These are phyloP conservation scores for Anguilla obscura DNA, from an alignment of 2,797 vertebrate genomes.

Conservation along the genomic window DNA sequence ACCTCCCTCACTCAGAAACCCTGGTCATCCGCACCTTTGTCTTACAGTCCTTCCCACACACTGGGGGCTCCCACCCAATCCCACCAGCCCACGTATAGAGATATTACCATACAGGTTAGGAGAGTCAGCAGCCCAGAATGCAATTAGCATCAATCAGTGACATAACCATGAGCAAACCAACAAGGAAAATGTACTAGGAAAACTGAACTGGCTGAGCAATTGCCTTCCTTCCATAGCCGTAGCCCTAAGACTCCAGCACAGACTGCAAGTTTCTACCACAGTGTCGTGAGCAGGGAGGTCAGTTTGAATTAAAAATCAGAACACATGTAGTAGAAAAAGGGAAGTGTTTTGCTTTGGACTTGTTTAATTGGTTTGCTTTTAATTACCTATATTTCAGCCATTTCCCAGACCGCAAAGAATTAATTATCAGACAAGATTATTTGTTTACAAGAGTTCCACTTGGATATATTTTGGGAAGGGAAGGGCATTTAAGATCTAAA, in stretches of 20 bases:
- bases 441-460: neutral
- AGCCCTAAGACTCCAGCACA: neutral
- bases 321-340: neutral
- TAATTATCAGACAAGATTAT: neutral
- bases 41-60: neutral
- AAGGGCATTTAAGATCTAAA: neutral
- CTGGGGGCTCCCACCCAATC: neutral
- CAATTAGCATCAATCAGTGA: neutral
- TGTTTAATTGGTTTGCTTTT: neutral
- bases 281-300: neutral
- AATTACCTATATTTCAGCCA: neutral
- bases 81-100: neutral
- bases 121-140: neutral
- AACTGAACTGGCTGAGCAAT: neutral
- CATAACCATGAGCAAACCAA: neutral
- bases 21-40: neutral
- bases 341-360: neutral
- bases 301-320: neutral
- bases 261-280: neutral
- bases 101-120: neutral
- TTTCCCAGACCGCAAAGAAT: neutral
- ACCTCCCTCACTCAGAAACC: neutral
- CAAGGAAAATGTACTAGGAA: neutral
- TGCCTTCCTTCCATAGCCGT: neutral
- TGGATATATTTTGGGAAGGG: neutral